Evolutionary conservation across 1,140 invertebrate species (phyloP).

Genomic region (Drosophila sechellia): DNA sequence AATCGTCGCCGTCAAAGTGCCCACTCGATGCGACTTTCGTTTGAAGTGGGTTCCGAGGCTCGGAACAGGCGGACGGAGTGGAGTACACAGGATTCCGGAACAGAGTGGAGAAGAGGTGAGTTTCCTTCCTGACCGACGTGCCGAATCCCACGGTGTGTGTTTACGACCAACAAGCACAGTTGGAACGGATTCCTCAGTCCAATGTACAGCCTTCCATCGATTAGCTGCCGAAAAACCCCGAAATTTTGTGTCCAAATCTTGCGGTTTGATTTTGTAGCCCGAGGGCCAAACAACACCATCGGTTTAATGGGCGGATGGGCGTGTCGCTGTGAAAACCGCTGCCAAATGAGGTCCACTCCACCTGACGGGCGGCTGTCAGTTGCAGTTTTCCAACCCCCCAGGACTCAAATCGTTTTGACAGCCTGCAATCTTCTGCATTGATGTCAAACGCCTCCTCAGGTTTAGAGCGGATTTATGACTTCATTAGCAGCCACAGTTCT

Average conservation of each 20-base stretch:
- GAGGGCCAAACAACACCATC: slow-evolving; percentile 42
- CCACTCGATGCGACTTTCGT: slow-evolving; percentile 72
- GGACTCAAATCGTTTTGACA: slow-evolving; percentile 59
- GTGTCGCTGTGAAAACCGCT: slow-evolving; percentile 41
- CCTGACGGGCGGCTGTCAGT: slow-evolving; percentile 60
- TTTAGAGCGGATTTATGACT: slow-evolving; percentile 1
- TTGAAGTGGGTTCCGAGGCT: slow-evolving; percentile 48
- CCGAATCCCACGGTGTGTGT: slow-evolving; percentile 80
- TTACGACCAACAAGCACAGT: slow-evolving; percentile 81
- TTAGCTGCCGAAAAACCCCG: slow-evolving; percentile 59
- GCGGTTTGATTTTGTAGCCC: slow-evolving; percentile 21
- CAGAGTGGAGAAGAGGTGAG: slow-evolving; percentile 27
- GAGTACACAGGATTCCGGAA: slow-evolving; percentile 7
- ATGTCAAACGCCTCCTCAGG: slow-evolving; percentile 32
- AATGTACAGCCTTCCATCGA: slow-evolving; percentile 35
- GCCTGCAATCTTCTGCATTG: slow-evolving; percentile 43
- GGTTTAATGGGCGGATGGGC: slow-evolving; percentile 35
- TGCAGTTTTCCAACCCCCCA: slow-evolving; percentile 47
- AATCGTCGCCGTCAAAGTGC: slow-evolving; percentile 76
- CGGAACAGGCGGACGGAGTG: slow-evolving; percentile 31
- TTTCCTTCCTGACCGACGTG: slow-evolving; percentile 42
- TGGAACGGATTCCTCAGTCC: slow-evolving; percentile 41
- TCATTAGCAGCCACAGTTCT: not conserved
- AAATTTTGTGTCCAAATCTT: slow-evolving; percentile 64
- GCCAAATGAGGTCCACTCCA: slow-evolving; percentile 67